Percentiles rank a stretch among this genome's conserved stretches.
Conservation (phyloP, 2,113 vertebrate genomes). For the Colius striatus region DNA sequence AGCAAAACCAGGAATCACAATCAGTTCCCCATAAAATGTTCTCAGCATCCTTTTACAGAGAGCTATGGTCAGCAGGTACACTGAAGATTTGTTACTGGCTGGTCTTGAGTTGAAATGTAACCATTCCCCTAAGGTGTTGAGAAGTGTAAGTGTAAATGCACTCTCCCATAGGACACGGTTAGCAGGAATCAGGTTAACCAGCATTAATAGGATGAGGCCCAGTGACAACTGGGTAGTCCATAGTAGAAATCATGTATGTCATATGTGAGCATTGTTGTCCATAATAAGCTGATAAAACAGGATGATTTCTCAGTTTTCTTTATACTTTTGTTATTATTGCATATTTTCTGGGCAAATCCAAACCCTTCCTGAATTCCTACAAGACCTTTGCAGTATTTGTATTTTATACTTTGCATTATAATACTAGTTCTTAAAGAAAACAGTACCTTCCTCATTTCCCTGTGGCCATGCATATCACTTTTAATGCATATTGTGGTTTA, state of each 20-base stretch:
- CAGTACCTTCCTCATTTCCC: not conserved
- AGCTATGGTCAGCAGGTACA: not conserved
- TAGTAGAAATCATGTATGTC: not conserved
- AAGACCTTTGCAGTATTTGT: not conserved
- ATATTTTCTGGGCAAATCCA: not conserved
- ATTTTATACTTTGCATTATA: not conserved
- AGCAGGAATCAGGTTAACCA: not conserved
- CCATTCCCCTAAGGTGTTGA: not conserved
- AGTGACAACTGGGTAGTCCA: not conserved
- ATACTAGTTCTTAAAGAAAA: not conserved
- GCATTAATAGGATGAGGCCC: not conserved
- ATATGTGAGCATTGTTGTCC: not conserved
- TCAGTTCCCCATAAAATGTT: not conserved
- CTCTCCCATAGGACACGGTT: not conserved
- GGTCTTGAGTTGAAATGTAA: not conserved
- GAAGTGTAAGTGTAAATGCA: not conserved
- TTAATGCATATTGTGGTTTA: not conserved
- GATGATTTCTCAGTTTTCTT: not conserved
- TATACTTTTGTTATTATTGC: not conserved
- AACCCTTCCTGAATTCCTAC: not conserved
- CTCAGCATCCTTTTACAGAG: not conserved
- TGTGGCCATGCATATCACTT: not conserved
- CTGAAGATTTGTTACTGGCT: not conserved
- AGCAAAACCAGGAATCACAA: not conserved
- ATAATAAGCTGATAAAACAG: rapidly evolving